Base-by-base conservation (phyloP, 2,888 invertebrate genomes). In the Prostheceraeus crozeri region DNA sequence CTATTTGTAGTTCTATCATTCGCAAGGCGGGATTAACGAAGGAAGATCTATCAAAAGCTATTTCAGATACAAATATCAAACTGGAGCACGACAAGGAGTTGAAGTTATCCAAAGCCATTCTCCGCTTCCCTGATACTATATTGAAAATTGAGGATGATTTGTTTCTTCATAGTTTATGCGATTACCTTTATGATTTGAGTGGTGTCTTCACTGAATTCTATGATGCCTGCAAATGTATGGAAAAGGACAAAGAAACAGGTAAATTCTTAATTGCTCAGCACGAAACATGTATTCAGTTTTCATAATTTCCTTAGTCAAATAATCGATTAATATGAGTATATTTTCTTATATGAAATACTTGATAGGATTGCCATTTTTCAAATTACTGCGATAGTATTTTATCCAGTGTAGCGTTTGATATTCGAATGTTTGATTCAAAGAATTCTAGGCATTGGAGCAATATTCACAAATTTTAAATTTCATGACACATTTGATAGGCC, bases 121-220 rank as follows among this genome's bases (percentile, higher is more conserved):
- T 75, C 8, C 51, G 56, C 57, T 66, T 67, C 36, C 57, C 66
- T 19, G 94, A 94, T 75, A 81, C 89, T 2, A 80, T 96, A 36
- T 73, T 85, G 0, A 86, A 84, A 73, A 85, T 90, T 31, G 80
- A 86, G 0, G 85, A 84, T 67, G 88, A 91, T 72, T 79, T 94
- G 25, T 83, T 82, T 63, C 73, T 91, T 57, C 91, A 96, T 76
- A 82, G 83, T 55, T 78, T 99, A 27, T 98, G 98, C 74, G 96
- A 96, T 73, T 94, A 85, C 76, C 81, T 94, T 64, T 99, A 91
- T 77, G 93, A 96, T 71, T 83, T 96, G 58, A 84, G 88, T n/a
- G 84, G 87, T 3, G 82, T 84, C 1, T 98, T 96, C 73, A 85
- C 89, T 0, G 98, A 99, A 74, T 98, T 99, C 77, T 98, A 99